Percentiles rank a stretch among this genome's conserved stretches.
Conservation (phyloP, 2,113 vertebrate genomes). For the Aptenodytes patagonicus region DNA sequence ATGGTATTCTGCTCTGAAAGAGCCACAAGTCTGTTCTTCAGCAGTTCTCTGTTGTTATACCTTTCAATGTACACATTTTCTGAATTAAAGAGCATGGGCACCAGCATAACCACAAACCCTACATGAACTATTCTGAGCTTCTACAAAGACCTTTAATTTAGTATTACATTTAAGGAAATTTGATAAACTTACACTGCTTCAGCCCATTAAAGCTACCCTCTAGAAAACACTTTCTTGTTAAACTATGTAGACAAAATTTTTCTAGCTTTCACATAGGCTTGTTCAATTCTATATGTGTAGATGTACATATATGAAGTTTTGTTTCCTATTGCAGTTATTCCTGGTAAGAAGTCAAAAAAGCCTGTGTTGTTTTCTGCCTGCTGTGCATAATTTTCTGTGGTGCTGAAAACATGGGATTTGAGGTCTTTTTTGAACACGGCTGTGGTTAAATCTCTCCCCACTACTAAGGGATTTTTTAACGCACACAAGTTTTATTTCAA, state of each 20-base stretch:
- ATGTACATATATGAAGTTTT: neutral
- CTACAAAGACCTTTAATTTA: conserved; percentile 53
- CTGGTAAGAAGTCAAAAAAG: neutral
- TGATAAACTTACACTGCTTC: neutral
- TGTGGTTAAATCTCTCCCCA: neutral
- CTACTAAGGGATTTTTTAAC: neutral
- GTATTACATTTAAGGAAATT: conserved; percentile 49
- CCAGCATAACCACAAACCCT: conserved; percentile 45
- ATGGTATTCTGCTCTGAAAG: conserved; percentile 7
- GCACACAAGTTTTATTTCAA: conserved; percentile 30
- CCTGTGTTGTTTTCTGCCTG: conserved; percentile 32
- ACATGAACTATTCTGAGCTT: conserved; percentile 53
- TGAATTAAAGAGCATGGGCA: conserved; percentile 55
- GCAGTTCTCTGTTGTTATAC: neutral
- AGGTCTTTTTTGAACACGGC: conserved; percentile 3
- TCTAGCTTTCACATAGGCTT: neutral
- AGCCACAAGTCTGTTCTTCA: conserved; percentile 21
- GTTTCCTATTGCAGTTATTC: neutral
- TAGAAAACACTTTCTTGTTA: neutral
- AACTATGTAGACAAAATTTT: neutral
- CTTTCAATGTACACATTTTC: conserved; percentile 40
- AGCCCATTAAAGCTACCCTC: neutral
- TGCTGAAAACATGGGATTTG: conserved; percentile 26
- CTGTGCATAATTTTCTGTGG: conserved; percentile 54
- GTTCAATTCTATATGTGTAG: neutral